Evolutionary conservation across 2,797 vertebrate species (phyloP), one percentile per base, ranked within the genome.

Genomic region (Podarcis siculus): DNA sequence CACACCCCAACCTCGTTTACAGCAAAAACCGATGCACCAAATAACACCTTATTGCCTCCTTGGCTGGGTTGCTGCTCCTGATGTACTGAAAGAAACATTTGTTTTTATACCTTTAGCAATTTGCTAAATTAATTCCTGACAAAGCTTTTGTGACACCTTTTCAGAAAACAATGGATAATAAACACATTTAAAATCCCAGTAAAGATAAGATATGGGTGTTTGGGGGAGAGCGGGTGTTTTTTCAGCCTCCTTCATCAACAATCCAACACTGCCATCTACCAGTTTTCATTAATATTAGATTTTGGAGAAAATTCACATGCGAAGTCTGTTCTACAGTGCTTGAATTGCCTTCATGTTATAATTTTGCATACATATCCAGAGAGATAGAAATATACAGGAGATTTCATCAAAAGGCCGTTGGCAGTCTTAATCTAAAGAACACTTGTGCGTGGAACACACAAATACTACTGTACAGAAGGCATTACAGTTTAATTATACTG

Each of bases 261-360:
- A 71, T 95, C 89, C 95, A 95, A 96, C 93, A 96, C 88, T 94
- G 95, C 96, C 96, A 96, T 94, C 96, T 96, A 94, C 89, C 94
- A 93, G 93, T 89, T 86, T 87, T 83, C 82, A 90, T 83, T 79
- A 95, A 91, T 90, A 93, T 86, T 87, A 66, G 85, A 83, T 83
- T 90, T 87, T 89, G 83, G n/a, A 4, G 4, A 21, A 58, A 95
- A 85, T 0, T 13, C 0, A 30, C 83, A 76, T 30, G 0, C 72
- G 45, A 35, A 61, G 2, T 6, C 23, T 6, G 30, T 87, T 90
- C 77, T 69, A 8, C 82, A 76, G 37, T 85, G 39, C 32, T 37
- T 78, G 61, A 92, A 87, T 87, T 5, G 32, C 83, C 39, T 89
- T 75, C 79, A 45, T 32, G 21, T 12, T 64, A 49, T 81, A 66